These are phyloP conservation scores for Ctena decussata DNA, from an alignment of 2,888 invertebrate genomes.

Conservation along the genomic window DNA sequence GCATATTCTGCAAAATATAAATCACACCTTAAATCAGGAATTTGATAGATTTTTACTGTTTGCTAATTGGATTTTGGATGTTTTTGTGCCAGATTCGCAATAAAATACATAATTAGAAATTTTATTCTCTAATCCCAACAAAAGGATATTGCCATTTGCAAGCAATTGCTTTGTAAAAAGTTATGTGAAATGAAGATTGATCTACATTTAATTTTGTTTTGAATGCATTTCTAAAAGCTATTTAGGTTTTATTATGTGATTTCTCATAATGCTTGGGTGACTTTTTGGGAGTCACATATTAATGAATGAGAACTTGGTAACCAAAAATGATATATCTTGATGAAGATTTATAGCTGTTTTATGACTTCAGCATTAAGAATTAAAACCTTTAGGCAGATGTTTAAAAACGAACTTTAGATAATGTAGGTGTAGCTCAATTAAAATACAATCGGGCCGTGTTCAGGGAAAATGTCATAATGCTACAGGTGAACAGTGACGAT, in stretches of 20 bases:
- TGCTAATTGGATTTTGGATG: neutral
- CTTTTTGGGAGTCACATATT: conserved; percentile 1
- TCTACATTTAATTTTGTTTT: neutral
- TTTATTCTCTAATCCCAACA: neutral
- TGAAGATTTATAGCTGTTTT: neutral
- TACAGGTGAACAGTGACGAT: no score
- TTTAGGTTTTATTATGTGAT: conserved; percentile 2
- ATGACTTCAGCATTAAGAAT: neutral
- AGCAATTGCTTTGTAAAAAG: neutral
- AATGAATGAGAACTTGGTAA: neutral
- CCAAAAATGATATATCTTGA: conserved; percentile 6
- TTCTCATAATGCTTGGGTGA: neutral
- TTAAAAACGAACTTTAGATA: no score
- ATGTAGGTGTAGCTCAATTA: no score
- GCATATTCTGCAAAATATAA: neutral
- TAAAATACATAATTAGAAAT: neutral
- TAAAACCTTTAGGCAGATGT: neutral
- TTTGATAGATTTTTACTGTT: conserved; percentile 5
- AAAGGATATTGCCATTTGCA: neutral
- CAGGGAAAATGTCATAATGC: no score
- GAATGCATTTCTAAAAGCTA: neutral
- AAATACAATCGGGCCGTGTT: no score
- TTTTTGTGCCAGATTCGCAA: neutral
- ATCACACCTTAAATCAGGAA: neutral
- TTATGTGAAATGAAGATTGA: conserved; percentile 4